phyloP scores from a whole-genome alignment of 2,888 invertebrate species.

The Marasmarcha lunaedactyla region DNA sequence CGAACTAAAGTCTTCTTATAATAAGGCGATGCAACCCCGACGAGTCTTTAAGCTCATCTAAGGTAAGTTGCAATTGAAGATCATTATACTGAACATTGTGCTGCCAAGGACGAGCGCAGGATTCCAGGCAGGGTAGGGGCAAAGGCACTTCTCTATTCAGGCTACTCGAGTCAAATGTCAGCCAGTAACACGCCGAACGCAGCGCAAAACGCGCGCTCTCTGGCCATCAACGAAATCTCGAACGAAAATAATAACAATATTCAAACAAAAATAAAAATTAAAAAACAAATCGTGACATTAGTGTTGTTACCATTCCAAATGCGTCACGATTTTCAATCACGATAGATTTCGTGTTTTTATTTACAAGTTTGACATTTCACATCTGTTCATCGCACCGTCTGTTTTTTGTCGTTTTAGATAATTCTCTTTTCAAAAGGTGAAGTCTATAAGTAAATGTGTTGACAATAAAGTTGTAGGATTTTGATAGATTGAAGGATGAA shows the following conservation, averaged over 20 bases:
- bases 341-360: too few relatives aligned
- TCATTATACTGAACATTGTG: neutral
- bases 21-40: too few relatives aligned
- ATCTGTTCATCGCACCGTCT: constrained; percentile 12
- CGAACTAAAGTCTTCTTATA: too few relatives aligned
- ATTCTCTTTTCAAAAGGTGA: constrained; percentile 17
- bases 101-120: constrained; percentile 18
- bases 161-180: constrained; percentile 16
- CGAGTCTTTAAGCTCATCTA: too few relatives aligned
- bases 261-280: constrained; percentile 2
- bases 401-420: constrained; percentile 7
- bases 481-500: constrained; percentile 9
- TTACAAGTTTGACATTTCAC: neutral
- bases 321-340: neutral
- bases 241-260: constrained; percentile 11
- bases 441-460: constrained; percentile 18
- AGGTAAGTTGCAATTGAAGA: too few relatives aligned
- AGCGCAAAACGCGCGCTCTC: constrained; percentile 14
- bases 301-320: neutral
- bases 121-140: constrained; percentile 17
- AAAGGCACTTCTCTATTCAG: constrained; percentile 15
- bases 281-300: constrained; percentile 2
- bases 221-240: constrained; percentile 1
- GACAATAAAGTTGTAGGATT: constrained; percentile 7
- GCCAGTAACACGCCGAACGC: constrained; percentile 17